Evolutionary conservation across 1,140 invertebrate genomes (phyloP), one percentile per base, ranked within the genome.

Genomic region (Saccostrea glomerata): DNA sequence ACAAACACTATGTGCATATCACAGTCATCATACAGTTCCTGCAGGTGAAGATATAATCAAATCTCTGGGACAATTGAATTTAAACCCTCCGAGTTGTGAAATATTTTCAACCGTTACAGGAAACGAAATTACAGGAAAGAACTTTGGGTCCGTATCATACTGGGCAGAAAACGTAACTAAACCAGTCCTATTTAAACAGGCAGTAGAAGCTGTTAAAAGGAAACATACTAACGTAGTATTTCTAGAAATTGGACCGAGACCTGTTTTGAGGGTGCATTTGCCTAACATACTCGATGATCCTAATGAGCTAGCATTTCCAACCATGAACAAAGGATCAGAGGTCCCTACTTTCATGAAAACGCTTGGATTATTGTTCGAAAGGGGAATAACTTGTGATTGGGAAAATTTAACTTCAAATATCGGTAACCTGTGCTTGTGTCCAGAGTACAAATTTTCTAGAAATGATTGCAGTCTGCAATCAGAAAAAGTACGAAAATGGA

Each of bases 241-340:
- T 82, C 47, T 93, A 36, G 92, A 93, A 86, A 91, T 93, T 56
- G 92, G 92, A 2, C 92, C 92, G 7, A 90, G 87, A 66, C 90
- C 92, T 25, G 90, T 92, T 3, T 66, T 92, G 17, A 63, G 70
- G 9, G 88, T 89, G 30, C 90, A 92, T 63, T 40, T 91, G 0
- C 54, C n/a, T 23, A 89, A 92, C 63, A 90, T 89, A n/a, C 89
- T 92, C 40, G 55, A 84, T 7, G 56, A 83, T 20, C 84, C 82
- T n/a, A 70, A 91, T 20, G 86, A 83, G 4, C 12, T 88, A 30
- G 36, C 82, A 60, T 36, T 92, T 11, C 82, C 90, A 9, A 92
- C 93, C 30, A 91, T 92, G 90, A 90, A 90, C 25, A 87, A 89
- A 70, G 86, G 90, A 6, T 85, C 89, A 1, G 91, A 91, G 84